Conservation (phyloP, 2,113 vertebrate genomes). For the Hypanus sabinus region DNA sequence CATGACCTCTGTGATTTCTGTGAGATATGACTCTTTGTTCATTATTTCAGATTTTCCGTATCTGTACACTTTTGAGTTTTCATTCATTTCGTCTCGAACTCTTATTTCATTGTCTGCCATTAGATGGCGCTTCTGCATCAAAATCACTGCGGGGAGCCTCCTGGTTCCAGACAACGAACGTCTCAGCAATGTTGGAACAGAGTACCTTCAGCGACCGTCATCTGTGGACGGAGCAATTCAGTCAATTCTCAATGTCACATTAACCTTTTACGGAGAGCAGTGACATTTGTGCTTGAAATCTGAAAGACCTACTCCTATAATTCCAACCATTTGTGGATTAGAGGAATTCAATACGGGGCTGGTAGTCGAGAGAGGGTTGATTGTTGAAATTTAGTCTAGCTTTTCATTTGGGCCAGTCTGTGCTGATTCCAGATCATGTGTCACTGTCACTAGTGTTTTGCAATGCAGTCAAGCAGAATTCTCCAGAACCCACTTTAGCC, state of each 20-base stretch:
- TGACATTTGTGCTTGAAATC: neutral
- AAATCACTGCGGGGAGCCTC: neutral
- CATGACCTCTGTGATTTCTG: too few species aligned
- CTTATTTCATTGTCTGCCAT: neutral
- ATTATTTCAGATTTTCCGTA: too few species aligned
- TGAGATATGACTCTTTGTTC: too few species aligned
- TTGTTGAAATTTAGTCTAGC: neutral
- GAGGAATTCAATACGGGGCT: neutral
- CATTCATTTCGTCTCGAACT: neutral
- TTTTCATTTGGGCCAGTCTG: neutral
- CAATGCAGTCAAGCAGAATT: neutral
- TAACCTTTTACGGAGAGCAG: neutral
- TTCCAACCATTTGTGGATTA: neutral
- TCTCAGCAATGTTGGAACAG: neutral
- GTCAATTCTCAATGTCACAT: neutral
- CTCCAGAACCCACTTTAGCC: neutral
- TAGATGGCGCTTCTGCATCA: neutral
- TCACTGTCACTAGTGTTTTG: neutral
- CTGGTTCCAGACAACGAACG: neutral
- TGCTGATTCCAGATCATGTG: neutral
- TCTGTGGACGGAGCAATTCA: neutral
- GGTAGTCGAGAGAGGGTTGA: neutral
- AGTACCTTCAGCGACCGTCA: neutral
- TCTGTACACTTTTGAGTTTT: too few species aligned
- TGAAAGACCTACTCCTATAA: neutral